A percentile compares a stretch with the other conserved stretches of the same genome.
These are phyloP conservation scores for Tapirus terrestris DNA, from an alignment of 2,113 vertebrate genomes.

Conservation along the genomic window DNA sequence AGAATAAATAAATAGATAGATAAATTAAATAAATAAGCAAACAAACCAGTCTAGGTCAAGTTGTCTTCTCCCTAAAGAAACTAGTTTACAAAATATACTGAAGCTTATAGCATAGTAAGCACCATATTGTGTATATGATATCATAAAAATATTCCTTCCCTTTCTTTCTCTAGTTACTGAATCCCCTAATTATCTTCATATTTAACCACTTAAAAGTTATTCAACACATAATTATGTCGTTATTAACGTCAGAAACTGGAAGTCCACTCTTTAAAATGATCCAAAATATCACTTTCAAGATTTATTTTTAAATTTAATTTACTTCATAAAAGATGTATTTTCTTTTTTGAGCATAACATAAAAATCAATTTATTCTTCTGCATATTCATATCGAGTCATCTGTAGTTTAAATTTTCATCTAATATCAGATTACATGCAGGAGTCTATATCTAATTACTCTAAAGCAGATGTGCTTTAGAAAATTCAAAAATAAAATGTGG, in stretches of 20 bases:
- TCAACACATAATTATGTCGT: neutral
- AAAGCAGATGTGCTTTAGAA: neutral
- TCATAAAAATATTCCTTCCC: neutral
- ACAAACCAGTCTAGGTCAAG: neutral
- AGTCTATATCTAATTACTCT: neutral
- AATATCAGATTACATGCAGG: neutral
- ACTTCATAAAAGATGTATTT: neutral
- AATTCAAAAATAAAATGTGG: conserved; percentile 33
- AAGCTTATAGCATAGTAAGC: neutral
- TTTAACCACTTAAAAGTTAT: neutral
- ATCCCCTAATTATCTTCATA: neutral
- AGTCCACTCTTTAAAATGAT: neutral
- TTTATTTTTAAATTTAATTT: conserved; percentile 6
- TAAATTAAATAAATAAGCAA: neutral
- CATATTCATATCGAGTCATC: neutral
- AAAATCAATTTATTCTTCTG: neutral
- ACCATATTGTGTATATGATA: neutral
- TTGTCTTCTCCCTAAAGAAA: neutral
- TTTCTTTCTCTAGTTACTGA: neutral
- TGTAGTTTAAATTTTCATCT: neutral
- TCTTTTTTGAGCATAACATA: neutral
- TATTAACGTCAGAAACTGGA: neutral
- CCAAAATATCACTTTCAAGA: neutral
- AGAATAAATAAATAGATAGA: neutral
- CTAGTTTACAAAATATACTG: neutral